Evolutionary conservation across 2,888 invertebrate species (phyloP).

Genomic region (Phortica magna): DNA sequence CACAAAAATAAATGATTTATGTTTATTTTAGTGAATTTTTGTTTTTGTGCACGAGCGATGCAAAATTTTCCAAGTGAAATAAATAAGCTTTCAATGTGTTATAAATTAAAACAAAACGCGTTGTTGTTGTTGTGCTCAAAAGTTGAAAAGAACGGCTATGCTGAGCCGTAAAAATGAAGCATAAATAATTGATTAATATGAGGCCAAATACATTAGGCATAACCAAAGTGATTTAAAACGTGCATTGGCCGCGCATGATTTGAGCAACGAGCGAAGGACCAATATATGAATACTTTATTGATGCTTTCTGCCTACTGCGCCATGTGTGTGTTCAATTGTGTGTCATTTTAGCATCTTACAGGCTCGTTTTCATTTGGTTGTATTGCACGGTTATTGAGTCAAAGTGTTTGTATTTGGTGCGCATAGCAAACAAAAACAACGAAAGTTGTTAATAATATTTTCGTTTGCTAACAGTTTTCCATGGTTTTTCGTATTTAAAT

Average conservation of each 20-base stretch:
- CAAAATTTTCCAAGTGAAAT: slow-evolving; percentile 13
- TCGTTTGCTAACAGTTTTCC: neutral
- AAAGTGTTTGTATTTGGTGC: too few species aligned
- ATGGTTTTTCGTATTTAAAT: neutral
- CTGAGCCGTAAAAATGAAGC: neutral
- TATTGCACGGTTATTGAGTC: too few species aligned
- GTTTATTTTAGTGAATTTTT: slow-evolving; percentile 45
- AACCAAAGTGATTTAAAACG: slow-evolving; percentile 59
- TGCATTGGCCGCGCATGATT: neutral
- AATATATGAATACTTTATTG: too few species aligned
- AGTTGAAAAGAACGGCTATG: neutral
- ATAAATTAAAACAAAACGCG: slow-evolving; percentile 28
- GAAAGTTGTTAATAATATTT: neutral
- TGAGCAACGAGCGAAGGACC: too few species aligned
- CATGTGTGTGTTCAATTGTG: too few species aligned
- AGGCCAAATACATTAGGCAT: slow-evolving; percentile 70
- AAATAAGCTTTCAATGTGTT: slow-evolving; percentile 20
- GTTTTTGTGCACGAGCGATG: neutral
- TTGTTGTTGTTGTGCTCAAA: neutral
- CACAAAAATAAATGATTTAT: slow-evolving; percentile 66
- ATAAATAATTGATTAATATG: slow-evolving; percentile 62
- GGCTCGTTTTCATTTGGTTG: too few species aligned
- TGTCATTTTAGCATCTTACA: too few species aligned
- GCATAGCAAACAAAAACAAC: neutral
- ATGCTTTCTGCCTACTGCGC: too few species aligned